A percentile compares a stretch with the other conserved stretches of the same genome.
Conservation (phyloP, 2,113 vertebrate genomes). For the Melanerpes aurifrons region DNA sequence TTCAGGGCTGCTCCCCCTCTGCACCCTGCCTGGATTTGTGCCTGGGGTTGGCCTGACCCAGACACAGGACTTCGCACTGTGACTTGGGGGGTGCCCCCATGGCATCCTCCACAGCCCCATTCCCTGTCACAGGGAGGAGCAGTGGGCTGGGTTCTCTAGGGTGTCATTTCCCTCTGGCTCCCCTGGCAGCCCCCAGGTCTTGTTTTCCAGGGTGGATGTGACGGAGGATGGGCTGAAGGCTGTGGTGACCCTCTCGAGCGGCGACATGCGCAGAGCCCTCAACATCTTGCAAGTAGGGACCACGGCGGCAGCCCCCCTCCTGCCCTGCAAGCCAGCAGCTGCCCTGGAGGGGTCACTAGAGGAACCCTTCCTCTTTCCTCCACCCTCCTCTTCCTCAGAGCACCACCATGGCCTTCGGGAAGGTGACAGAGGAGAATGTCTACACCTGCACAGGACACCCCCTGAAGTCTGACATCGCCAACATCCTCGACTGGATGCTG, state of each 20-base stretch:
- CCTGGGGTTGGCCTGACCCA: no score
- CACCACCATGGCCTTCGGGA: conserved; percentile 93
- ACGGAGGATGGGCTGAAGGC: conserved; percentile 94
- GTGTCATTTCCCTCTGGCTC: background rate
- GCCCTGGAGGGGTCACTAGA: background rate
- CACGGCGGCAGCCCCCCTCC: fast-evolving
- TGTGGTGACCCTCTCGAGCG: conserved; percentile 89
- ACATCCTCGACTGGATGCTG: conserved; percentile 97
- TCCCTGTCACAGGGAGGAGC: background rate
- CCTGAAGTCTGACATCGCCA: conserved; percentile 92
- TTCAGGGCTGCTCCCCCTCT: no score
- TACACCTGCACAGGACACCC: conserved; percentile 97
- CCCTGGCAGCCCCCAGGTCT: background rate
- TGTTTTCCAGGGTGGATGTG: conserved; percentile 85
- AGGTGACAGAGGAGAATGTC: conserved; percentile 91
- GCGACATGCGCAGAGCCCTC: conserved; percentile 95
- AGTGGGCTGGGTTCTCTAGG: fast-evolving
- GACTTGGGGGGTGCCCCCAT: background rate
- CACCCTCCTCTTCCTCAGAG: conserved; percentile 78
- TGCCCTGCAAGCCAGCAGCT: fast-evolving
- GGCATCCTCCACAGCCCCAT: fast-evolving
- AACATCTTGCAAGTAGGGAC: conserved; percentile 91
- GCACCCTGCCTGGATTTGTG: no score
- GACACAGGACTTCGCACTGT: no score
- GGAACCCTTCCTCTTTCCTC: background rate